Evolutionary conservation across 2,113 vertebrate genomes (phyloP).

Genomic region (Xenopus borealis): DNA sequence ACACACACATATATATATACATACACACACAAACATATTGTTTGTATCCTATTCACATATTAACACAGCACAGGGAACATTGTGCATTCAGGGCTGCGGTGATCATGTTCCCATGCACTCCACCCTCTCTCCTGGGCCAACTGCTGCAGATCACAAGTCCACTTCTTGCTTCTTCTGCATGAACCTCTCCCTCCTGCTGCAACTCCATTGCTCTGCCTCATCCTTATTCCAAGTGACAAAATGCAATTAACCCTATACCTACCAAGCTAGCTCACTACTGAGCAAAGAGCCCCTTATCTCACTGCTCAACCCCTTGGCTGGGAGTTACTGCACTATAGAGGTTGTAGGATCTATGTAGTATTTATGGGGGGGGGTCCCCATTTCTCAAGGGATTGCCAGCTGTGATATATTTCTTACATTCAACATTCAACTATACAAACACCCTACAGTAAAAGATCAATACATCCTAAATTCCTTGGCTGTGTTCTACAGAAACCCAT

Average conservation of each 20-base stretch:
- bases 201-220: neutral
- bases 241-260: constrained; percentile 1
- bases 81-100: neutral
- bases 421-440: too few species aligned
- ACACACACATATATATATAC: too few species aligned
- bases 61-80: neutral
- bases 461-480: too few species aligned
- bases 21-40: too few species aligned
- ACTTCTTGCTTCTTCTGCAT: constrained; percentile 5
- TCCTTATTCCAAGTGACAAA: neutral
- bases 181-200: constrained; percentile 19
- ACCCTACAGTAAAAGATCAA: too few species aligned
- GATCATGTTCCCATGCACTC: constrained; percentile 23
- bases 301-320: neutral
- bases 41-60: neutral
- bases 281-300: neutral
- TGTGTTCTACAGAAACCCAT: too few species aligned
- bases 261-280: too few species aligned
- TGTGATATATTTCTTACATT: too few species aligned
- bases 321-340: neutral
- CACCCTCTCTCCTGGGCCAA: constrained; percentile 29
- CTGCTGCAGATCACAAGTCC: constrained; percentile 31
- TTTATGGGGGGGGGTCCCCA: too few species aligned
- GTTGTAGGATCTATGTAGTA: too few species aligned
- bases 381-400: too few species aligned